These are phyloP conservation scores for Neolamprologus fasciatus DNA, from an alignment of 2,113 vertebrate species.

Conservation along the genomic window DNA sequence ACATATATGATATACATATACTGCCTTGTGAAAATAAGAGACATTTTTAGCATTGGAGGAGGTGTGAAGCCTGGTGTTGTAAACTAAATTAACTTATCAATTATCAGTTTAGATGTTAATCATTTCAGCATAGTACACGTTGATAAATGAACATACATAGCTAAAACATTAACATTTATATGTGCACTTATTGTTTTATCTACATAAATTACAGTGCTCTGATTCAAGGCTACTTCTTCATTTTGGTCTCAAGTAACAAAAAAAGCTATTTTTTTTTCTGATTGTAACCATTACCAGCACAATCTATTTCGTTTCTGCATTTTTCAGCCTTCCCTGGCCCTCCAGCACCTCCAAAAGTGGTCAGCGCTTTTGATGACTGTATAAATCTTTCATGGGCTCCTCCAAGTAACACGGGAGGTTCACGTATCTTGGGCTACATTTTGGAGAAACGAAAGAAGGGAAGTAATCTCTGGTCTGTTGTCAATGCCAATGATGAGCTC, in stretches of 20 bases:
- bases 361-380: conserved; percentile 67
- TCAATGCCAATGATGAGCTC: conserved; percentile 61
- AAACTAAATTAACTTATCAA: not conserved
- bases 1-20: not conserved
- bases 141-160: not conserved
- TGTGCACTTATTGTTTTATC: not conserved
- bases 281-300: not conserved
- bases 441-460: conserved; percentile 86
- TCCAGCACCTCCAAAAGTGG: conserved; percentile 74
- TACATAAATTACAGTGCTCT: not conserved
- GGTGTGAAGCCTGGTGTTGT: not conserved
- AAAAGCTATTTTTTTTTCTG: not conserved
- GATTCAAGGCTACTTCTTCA: not conserved
- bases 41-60: not conserved
- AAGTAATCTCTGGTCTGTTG: conserved; percentile 76
- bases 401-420: conserved; percentile 69
- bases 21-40: not conserved
- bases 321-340: conserved; percentile 75
- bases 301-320: not conserved
- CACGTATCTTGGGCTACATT: conserved; percentile 77
- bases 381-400: conserved; percentile 76
- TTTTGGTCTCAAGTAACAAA: not conserved
- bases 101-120: not conserved
- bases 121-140: not conserved
- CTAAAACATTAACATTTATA: not conserved